Evolutionary conservation across 2,888 invertebrate species (phyloP).

Genomic region (Agapostemon virescens): DNA sequence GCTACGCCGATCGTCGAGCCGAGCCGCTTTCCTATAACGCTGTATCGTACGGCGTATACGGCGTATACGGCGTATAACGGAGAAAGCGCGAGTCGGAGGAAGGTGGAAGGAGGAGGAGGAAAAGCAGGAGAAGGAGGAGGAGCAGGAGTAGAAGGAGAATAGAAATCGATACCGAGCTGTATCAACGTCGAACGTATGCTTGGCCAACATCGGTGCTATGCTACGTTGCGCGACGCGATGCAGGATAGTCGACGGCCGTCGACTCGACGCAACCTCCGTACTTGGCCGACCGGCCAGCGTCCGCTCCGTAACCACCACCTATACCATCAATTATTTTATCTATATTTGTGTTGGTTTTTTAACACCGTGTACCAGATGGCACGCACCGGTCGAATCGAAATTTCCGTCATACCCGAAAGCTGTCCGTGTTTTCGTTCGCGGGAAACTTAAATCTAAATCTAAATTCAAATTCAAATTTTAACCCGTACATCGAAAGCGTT

Average conservation of each 20-base stretch:
- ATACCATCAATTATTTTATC: too few species aligned
- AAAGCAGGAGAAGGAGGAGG: slow-evolving; percentile 20
- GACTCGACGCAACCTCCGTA: background rate
- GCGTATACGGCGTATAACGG: background rate
- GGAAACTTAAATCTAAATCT: background rate
- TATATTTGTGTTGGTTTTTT: too few species aligned
- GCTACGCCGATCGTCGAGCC: background rate
- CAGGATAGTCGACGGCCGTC: slow-evolving; percentile 18
- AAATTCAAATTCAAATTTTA: too few species aligned
- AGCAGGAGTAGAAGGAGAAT: slow-evolving; percentile 45
- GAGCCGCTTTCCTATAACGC: background rate
- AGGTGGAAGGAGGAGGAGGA: slow-evolving; percentile 25
- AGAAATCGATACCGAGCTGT: slow-evolving; percentile 58
- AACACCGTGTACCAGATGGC: background rate
- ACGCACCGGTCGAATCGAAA: background rate
- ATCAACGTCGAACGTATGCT: slow-evolving; percentile 49
- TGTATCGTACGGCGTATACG: too few species aligned
- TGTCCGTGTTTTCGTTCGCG: background rate
- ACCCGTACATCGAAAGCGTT: too few species aligned
- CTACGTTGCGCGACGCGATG: slow-evolving; percentile 28
- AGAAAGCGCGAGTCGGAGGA: slow-evolving; percentile 26
- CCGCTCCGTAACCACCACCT: background rate
- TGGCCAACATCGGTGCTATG: slow-evolving; percentile 36
- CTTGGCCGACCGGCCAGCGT: background rate
- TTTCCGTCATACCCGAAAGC: background rate